phyloP scores from a whole-genome alignment of 2,797 vertebrate species.

The Urosaurus nigricauda region DNA sequence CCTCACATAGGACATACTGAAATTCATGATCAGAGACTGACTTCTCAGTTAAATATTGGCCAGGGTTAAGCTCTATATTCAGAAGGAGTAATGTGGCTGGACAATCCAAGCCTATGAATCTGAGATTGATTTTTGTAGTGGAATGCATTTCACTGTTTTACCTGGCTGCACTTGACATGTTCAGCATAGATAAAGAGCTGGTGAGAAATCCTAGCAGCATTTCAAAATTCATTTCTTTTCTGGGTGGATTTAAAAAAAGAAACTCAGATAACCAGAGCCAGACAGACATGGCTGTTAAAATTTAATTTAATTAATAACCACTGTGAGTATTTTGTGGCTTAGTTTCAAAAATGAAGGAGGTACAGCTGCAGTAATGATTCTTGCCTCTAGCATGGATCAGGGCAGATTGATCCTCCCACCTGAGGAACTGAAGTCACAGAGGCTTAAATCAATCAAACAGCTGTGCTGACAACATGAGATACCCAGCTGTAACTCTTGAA shows the following conservation, averaged over 20 bases:
- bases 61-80: neutral
- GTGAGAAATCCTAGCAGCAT: accelerated
- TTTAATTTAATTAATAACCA: neutral
- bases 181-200: neutral
- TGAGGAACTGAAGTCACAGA: neutral
- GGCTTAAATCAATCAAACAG: neutral
- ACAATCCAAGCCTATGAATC: neutral
- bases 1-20: neutral
- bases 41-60: constrained; percentile 18
- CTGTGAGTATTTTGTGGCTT: constrained; percentile 3
- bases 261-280: neutral
- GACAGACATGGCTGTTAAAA: neutral
- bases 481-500: neutral
- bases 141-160: constrained; percentile 67
- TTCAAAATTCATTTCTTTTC: neutral
- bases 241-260: neutral
- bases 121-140: neutral
- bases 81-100: constrained; percentile 3
- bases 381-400: neutral
- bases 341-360: neutral
- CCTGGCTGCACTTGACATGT: neutral
- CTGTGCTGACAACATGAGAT: neutral
- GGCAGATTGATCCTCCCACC: neutral
- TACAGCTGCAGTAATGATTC: neutral
- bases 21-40: neutral